A percentile compares a stretch with the other conserved stretches of the same genome.
Conservation (phyloP, 2,113 vertebrate genomes). For the Uria lomvia region DNA sequence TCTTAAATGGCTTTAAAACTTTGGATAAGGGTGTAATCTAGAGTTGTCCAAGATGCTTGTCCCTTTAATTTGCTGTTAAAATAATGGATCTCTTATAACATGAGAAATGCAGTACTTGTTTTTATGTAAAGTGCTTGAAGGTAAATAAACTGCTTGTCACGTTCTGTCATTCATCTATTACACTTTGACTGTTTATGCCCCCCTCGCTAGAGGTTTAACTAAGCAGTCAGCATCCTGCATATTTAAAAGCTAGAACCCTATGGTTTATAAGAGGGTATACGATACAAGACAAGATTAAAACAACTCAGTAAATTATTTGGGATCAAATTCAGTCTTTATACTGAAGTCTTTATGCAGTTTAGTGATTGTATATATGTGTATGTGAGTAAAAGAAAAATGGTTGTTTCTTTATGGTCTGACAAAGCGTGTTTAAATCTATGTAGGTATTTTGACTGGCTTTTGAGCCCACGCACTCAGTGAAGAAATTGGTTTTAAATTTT, state of each 20-base stretch:
- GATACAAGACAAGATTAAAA: neutral
- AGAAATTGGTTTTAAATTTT: neutral
- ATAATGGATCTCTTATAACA: neutral
- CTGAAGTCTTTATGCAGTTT: neutral
- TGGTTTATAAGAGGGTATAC: neutral
- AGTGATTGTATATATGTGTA: accelerated
- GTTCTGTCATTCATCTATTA: neutral
- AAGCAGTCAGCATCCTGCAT: neutral
- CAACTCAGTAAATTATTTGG: neutral
- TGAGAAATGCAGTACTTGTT: neutral
- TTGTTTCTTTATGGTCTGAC: neutral
- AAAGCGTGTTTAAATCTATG: neutral
- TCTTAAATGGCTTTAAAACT: neutral
- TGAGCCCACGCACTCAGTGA: neutral
- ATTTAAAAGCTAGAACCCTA: neutral
- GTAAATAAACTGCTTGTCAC: neutral
- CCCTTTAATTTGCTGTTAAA: neutral
- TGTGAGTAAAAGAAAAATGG: neutral
- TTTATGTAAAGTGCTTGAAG: neutral
- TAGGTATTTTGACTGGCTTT: neutral
- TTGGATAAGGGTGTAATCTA: neutral
- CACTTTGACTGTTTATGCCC: neutral
- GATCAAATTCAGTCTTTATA: neutral
- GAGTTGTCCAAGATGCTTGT: neutral
- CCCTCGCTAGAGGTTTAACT: neutral